Evolutionary conservation across 1,140 invertebrate species (phyloP), one percentile per base, ranked within the genome.

Genomic region (Augochlora pura): DNA sequence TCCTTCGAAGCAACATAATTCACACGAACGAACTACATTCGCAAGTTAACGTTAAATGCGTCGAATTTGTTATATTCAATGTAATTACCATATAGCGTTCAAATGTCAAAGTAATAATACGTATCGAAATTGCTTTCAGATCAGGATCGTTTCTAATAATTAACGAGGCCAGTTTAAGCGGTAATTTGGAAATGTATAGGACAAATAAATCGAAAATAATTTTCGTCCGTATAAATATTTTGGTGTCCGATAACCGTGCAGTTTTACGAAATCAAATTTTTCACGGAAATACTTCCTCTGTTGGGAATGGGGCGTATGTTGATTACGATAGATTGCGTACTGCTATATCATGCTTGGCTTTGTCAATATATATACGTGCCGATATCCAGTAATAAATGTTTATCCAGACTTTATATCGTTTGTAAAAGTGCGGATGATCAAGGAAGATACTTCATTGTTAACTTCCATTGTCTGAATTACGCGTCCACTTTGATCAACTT

Each of bases 371-470:
- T 46, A 54, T 12, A 14, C 59, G 32, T 71, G 27, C 49, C 49
- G 42, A 54, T 59, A 64, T 25, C 42, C 71, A n/a, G 46, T 42
- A 42, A 54, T 77, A 64, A 71, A 72, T 54, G 60, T 72, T 78
- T 72, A 78, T 78, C 68, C 71, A 3, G n/a, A 32, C 57, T 23
- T 32, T 23, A 59, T 59, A n/a, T 57, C 25, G 8, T 21, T 64
- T 5, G 21, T 64, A 27, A 68, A 25, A 68, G 16, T 25, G 2
- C 4, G n/a, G 46, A 54, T 25, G 12, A 76, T 27, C 54, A 63
- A n/a, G 21, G 16, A 25, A 59, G 32, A 27, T 54, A 60, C 46
- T 42, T 71, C 23, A 71, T 38, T 2, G 2, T 18, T 78, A 16
- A 23, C 54, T 57, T n/a, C 57, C 38, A 21, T 9, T 12, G 42